Base-by-base conservation (phyloP, 2,113 vertebrate genomes). In the Pycnonotus jocosus region DNA sequence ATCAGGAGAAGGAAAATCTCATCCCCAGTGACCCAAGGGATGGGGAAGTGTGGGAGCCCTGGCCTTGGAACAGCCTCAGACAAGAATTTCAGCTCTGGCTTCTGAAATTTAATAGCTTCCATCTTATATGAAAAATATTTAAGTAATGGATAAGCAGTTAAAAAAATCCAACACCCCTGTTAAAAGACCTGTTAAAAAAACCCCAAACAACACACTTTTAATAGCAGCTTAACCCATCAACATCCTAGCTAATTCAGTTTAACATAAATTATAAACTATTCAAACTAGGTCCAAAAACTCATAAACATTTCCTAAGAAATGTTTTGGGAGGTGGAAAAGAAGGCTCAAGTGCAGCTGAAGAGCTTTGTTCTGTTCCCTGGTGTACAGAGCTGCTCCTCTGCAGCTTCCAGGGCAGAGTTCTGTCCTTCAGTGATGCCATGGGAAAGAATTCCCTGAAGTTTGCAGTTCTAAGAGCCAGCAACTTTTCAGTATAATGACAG, bases 381-480 rank as follows among this genome's bases (percentile, higher is more conserved):
- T 23, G 13, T 8, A 22, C 0, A 0, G 18, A 74, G 45, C 11
- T 73, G 51, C 50, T 79, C 45, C 11, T 24, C n/a, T 70, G 68
- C 62, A 74, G 51, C 24, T 51, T 4, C 33, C 56, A 79, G 54
- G 42, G 14, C 7, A 10, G 15, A 48, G 35, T n/a, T 84, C 58
- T 88, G 61, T 60, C n/a, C 78, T n/a, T 3, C 4, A 21, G 12
- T 8, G 11, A 2, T 0, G 2, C 78, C 44, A 20, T 0, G 3
- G 56, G 25, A 31, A 50, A 51, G n/a, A 35, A 7, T 47, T 57
- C 69, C 27, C 12, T 27, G 21, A 47, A 73, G 78, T 21, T 44
- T 54, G 22, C 38, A 82, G 68, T 38, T 25, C 57, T 22, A 21
- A 45, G 13, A 81, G 44, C 51, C 70, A 86, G 30, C 70, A 60